Conservation (phyloP, 1,140 invertebrate genomes). For the Meloidogyne exigua region DNA sequence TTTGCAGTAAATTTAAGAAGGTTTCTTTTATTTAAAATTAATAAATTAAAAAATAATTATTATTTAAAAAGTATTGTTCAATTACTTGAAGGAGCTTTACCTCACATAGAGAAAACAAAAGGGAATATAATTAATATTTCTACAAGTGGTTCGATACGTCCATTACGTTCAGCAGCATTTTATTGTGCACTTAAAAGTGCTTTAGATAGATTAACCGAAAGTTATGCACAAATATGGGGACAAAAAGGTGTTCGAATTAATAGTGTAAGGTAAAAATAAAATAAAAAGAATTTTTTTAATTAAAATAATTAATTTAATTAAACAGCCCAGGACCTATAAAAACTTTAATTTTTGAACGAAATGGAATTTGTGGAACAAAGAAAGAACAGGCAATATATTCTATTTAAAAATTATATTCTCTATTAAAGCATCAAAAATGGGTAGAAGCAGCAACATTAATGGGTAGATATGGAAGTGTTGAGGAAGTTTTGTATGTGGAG, state of each 20-base stretch:
- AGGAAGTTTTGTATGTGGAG: constrained; percentile 25
- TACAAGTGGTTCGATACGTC: background rate
- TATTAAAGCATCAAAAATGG: constrained; percentile 14
- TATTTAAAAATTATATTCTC: background rate
- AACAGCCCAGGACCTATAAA: constrained; percentile 4
- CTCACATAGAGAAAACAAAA: constrained; percentile 41
- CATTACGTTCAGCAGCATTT: constrained; percentile 21
- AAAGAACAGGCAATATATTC: background rate
- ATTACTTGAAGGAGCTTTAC: constrained; percentile 44
- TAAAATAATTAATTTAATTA: background rate
- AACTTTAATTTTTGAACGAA: constrained; percentile 15
- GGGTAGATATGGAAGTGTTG: constrained; percentile 3
- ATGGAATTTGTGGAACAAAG: constrained; percentile 11
- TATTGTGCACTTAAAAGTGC: constrained; percentile 15
- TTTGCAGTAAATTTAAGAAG: constrained; percentile 29
- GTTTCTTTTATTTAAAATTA: background rate
- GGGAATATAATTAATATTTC: constrained; percentile 49
- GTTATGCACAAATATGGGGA: constrained; percentile 13
- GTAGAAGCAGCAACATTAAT: constrained; percentile 13
- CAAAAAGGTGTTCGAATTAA: constrained; percentile 10
- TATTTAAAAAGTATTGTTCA: constrained; percentile 13
- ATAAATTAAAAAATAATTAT: background rate
- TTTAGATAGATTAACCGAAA: constrained; percentile 13
- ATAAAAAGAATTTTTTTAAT: background rate
- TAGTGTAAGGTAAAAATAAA: background rate